Evolutionary conservation across 2,113 vertebrate genomes (phyloP).

Genomic region (Notechis scutatus): DNA sequence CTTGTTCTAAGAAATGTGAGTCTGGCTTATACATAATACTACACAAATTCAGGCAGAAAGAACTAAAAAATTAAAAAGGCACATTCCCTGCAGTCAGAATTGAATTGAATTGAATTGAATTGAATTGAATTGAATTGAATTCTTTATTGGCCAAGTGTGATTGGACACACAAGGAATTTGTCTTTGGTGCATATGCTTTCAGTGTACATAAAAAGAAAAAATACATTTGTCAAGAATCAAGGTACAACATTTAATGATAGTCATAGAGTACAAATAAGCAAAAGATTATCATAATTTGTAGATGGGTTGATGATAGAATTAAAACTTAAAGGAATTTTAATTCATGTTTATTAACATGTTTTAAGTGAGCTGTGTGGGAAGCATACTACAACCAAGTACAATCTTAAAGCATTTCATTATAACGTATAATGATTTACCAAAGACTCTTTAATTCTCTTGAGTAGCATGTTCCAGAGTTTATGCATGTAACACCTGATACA

Average conservation of each 20-base stretch:
- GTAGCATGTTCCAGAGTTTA: slow-evolving; percentile 48
- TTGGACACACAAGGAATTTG: too few relatives aligned
- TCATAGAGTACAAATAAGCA: background rate
- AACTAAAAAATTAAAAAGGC: background rate
- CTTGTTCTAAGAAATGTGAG: background rate
- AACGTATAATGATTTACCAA: slow-evolving; percentile 17
- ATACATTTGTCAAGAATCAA: too few relatives aligned
- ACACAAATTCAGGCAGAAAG: background rate
- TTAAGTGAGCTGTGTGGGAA: slow-evolving; percentile 21
- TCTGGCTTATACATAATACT: background rate
- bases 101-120: too few relatives aligned
- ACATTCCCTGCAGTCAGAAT: background rate
- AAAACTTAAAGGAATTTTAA: slow-evolving; percentile 29
- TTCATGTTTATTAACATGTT: background rate
- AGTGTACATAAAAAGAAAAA: too few relatives aligned
- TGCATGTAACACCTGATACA: slow-evolving; percentile 24
- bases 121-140: too few relatives aligned
- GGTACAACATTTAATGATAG: too few relatives aligned
- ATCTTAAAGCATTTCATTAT: background rate
- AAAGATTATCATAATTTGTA: background rate
- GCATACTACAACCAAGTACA: slow-evolving; percentile 7
- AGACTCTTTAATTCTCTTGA: slow-evolving; percentile 25
- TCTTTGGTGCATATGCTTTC: too few relatives aligned
- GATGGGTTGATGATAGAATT: background rate
- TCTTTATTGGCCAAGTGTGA: too few relatives aligned